Evolutionary conservation across 2,888 invertebrate genomes (phyloP).

Genomic region (Acanthoscelides obtectus): DNA sequence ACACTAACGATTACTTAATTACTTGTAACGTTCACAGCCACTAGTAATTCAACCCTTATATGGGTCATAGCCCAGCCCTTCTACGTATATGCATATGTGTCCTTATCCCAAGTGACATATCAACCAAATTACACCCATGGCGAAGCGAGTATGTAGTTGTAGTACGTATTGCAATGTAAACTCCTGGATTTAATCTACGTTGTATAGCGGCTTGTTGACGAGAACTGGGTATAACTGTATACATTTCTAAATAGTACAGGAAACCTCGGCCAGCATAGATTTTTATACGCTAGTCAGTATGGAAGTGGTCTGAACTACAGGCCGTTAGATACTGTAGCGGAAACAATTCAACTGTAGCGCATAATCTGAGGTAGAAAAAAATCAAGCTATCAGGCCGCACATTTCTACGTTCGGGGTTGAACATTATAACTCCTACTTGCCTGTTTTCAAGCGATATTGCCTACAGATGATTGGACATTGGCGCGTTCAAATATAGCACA

Average conservation of each 20-base stretch:
- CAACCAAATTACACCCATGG: not conserved
- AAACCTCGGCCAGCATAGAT: not conserved
- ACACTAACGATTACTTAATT: not conserved
- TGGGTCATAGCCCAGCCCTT: not conserved
- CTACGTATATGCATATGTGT: not conserved
- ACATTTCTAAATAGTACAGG: not conserved
- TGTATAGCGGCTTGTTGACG: not conserved
- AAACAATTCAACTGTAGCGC: no score
- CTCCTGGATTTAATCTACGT: not conserved
- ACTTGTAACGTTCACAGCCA: not conserved
- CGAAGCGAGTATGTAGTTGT: not conserved
- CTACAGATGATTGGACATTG: no score
- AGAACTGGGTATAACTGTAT: not conserved
- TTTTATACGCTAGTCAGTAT: no score
- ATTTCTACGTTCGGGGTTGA: no score
- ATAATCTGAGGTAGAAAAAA: no score
- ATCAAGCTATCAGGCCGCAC: no score
- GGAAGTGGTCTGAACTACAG: no score
- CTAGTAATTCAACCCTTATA: not conserved
- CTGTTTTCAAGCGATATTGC: no score
- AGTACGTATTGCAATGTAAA: not conserved
- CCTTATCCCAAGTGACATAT: not conserved
- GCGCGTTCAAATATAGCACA: no score
- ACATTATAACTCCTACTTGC: no score
- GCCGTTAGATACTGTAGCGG: no score